Evolutionary conservation across 2,113 vertebrate genomes (phyloP).

Genomic region (Ursus arctos): DNA sequence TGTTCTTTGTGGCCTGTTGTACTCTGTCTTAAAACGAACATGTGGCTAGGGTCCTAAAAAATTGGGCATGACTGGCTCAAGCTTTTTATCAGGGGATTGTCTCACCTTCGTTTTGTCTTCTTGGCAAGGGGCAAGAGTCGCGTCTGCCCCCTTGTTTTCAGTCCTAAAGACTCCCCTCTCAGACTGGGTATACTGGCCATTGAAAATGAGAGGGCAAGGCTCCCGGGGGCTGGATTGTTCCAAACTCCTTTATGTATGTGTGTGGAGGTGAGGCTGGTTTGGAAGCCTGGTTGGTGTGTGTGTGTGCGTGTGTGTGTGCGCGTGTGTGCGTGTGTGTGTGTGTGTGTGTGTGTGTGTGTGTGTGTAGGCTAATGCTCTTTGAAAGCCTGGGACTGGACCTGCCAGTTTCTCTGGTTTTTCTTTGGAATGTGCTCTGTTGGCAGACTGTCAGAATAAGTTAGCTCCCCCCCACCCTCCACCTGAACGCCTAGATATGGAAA

Average conservation of each 20-base stretch:
- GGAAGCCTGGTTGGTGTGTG: not conserved
- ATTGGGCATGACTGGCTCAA: not conserved
- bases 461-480: not conserved
- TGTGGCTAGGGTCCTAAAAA: not conserved
- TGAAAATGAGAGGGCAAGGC: not conserved
- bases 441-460: slow-evolving; percentile 29
- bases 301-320: too few relatives aligned
- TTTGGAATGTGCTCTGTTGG: slow-evolving; percentile 60
- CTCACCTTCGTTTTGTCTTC: not conserved
- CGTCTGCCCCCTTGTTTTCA: not conserved
- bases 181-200: not conserved
- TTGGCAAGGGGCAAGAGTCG: not conserved
- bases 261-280: not conserved
- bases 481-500: slow-evolving; percentile 45
- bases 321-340: not conserved
- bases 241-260: not conserved
- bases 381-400: slow-evolving; percentile 40
- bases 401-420: slow-evolving; percentile 68
- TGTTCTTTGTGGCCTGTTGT: slow-evolving; percentile 8
- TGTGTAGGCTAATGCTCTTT: not conserved
- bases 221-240: not conserved
- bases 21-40: not conserved
- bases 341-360: not conserved
- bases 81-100: not conserved
- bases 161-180: not conserved